Evolutionary conservation across 92 coral and sea anemone genomes (phyloP).

Genomic region (Palythoa grandis): DNA sequence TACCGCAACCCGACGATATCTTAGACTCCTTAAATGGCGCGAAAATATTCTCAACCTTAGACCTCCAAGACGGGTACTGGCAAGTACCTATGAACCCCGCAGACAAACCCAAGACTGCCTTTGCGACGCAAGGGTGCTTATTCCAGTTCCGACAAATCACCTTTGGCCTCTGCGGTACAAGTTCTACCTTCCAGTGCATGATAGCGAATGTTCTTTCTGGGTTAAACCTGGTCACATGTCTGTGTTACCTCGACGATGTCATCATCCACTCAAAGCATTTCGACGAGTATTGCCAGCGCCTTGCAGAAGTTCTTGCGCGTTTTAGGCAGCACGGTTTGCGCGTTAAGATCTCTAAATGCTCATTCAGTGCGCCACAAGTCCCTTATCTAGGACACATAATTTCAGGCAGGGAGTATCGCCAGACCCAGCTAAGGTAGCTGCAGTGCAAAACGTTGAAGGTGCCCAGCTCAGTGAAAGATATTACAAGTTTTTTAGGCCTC

Average conservation of each 20-base stretch:
- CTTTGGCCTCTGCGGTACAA: conserved; percentile 23
- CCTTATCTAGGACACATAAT: conserved; percentile 28
- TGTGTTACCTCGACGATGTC: conserved; percentile 48
- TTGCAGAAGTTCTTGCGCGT: conserved; percentile 6
- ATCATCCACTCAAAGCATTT: conserved; percentile 10
- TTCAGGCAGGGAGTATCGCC: conserved; percentile 43
- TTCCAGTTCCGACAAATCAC: conserved; percentile 7
- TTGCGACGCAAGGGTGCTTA: neutral
- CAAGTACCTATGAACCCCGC: conserved; percentile 25
- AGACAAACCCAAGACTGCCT: conserved; percentile 46
- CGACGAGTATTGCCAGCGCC: no score
- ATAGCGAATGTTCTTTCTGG: conserved; percentile 32
- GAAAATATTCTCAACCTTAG: neutral
- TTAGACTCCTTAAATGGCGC: neutral
- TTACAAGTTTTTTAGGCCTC: neutral
- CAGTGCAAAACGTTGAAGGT: conserved; percentile 39
- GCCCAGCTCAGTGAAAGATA: conserved; percentile 28
- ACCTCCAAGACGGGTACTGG: conserved; percentile 20
- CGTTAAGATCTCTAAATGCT: conserved; percentile 33
- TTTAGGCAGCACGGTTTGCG: conserved; percentile 16
- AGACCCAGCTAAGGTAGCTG: conserved; percentile 47
- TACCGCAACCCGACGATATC: neutral
- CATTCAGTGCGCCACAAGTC: conserved; percentile 22
- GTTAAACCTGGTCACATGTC: conserved; percentile 1
- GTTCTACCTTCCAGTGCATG: conserved; percentile 41